Evolutionary conservation across 35 echinoderm and acorn worm species (phyloP), one percentile per base, ranked within the genome.

Genomic region (Ophioderma brevispina): DNA sequence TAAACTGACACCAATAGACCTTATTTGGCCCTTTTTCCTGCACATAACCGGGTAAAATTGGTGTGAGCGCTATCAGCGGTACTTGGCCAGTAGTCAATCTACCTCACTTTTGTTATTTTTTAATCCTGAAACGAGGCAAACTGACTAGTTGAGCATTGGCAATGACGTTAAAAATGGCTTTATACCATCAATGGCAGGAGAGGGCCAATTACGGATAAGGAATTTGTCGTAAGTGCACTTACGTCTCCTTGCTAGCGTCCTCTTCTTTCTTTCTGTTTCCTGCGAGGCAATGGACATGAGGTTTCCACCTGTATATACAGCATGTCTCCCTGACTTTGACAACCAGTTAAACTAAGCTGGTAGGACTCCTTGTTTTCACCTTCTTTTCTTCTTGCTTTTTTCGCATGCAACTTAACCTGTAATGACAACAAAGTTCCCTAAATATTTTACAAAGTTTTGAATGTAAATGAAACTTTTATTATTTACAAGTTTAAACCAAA

Each of bases 291-390:
- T n/a, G 97, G 97, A 77, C 94, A 95, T 64, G 87, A 95, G 21
- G 97, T 99, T 75, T 99, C 97, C 17, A 99, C 90, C 77, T 93
- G 94, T 25, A 99, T 75, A 76, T 92, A 91, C 33, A 99, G 77
- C 75, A 93, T 92, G 21, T 93, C 91, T 64, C 97, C 97, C 35
- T 99, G 93, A 42, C 97, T 90, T 34, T 91, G 70, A 38, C 95
- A 91, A 37, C 95, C 84, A 55, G 87, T 90, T 18, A 99, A 78
- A 49, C 84, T 95, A 42, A 99, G 55, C 39, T 95, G 90, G 85
- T 95, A 95, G 13, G 83, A 64, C 41, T 46, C 41, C 17, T 46
- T 46, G 4, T 4, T 17, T 8, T 46, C 41, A 46, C 41, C 41
- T n/a, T n/a, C n/a, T n/a, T n/a, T n/a, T n/a, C n/a, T n/a, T n/a